phyloP scores from a whole-genome alignment of 2,113 vertebrate genomes.

The Garra rufa region DNA sequence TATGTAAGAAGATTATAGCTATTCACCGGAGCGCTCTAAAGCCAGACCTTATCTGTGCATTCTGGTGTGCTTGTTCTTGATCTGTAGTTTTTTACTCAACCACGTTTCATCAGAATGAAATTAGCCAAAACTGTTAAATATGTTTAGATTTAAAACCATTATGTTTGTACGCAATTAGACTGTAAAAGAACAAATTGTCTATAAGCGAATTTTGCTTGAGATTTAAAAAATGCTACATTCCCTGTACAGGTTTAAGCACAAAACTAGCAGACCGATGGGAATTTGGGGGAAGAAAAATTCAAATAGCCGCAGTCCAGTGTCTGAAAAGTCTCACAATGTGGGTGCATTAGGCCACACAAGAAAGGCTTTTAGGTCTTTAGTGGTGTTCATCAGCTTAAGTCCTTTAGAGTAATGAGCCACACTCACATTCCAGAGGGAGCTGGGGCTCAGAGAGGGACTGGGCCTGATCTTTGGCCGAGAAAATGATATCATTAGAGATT shows the following conservation, averaged over 20 bases:
- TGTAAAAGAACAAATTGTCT: background rate
- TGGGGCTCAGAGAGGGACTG: constrained; percentile 44
- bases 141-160: background rate
- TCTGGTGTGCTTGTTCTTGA: constrained; percentile 32
- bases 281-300: constrained; percentile 16
- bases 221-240: background rate
- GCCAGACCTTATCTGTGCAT: constrained; percentile 38
- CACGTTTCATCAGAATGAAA: constrained; percentile 7
- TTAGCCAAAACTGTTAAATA: background rate
- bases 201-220: background rate
- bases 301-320: constrained; percentile 34
- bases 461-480: constrained; percentile 55
- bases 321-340: constrained; percentile 50
- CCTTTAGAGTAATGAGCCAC: constrained; percentile 56
- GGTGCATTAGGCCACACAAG: constrained; percentile 47
- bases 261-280: constrained; percentile 23
- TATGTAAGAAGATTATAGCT: constrained; percentile 48
- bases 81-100: background rate
- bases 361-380: constrained; percentile 58
- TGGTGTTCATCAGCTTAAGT: constrained; percentile 57
- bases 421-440: constrained; percentile 60
- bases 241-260: background rate
- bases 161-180: background rate
- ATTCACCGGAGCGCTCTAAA: constrained; percentile 47
- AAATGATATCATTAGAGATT: constrained; percentile 64